Conservation (phyloP, 2,113 vertebrate genomes). For the Antechinus flavipes region DNA sequence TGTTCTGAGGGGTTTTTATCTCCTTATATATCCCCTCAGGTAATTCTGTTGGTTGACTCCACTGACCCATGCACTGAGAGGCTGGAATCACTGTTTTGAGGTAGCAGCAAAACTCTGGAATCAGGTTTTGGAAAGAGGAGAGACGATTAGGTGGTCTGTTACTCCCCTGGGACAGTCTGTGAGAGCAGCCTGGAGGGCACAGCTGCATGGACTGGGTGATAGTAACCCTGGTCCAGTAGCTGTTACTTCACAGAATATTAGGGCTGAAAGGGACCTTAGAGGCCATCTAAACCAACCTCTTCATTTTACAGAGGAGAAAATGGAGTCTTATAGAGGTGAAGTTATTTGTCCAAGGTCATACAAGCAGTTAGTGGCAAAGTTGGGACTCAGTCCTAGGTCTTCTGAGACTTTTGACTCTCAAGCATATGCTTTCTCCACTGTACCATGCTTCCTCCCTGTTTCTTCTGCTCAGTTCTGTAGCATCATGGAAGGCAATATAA, state of each 20-base stretch:
- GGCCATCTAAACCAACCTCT: not conserved
- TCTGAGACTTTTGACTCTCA: not conserved
- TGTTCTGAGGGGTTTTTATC: not conserved
- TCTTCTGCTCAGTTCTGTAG: conserved; percentile 1
- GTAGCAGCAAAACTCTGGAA: not conserved
- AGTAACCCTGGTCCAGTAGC: not conserved
- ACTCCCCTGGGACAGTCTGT: not conserved
- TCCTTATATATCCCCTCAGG: conserved; percentile 33
- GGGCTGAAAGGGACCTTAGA: not conserved
- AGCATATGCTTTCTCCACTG: not conserved
- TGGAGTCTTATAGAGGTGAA: not conserved
- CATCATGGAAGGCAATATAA: conserved; percentile 27
- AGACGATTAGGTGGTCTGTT: not conserved
- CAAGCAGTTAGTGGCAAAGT: not conserved
- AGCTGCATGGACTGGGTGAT: not conserved
- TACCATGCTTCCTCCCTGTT: not conserved
- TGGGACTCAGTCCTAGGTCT: not conserved
- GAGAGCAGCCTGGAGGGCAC: not conserved
- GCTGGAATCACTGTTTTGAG: conserved; percentile 8
- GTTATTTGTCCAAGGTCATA: not conserved
- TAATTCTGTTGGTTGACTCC: not conserved
- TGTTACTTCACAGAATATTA: not conserved
- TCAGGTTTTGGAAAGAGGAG: conserved; percentile 21
- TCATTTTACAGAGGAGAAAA: not conserved
- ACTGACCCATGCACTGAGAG: not conserved